Evolutionary conservation across 2,113 vertebrate genomes (phyloP).

Genomic region (Nibea coibor): DNA sequence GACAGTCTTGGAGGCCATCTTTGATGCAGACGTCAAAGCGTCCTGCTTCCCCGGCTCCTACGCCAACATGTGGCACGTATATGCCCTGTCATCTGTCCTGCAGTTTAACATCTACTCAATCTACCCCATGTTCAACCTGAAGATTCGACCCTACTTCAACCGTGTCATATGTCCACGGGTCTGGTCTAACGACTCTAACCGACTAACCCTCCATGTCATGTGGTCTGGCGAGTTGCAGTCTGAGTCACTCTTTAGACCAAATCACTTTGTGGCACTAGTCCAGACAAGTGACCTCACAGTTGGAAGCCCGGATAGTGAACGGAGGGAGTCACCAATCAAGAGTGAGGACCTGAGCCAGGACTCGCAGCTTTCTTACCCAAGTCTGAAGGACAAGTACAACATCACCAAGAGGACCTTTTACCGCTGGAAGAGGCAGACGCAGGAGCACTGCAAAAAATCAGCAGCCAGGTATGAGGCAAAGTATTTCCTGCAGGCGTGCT

Average conservation of each 20-base stretch:
- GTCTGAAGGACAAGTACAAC: constrained; percentile 89
- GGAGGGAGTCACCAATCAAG: constrained; percentile 73
- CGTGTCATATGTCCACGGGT: constrained; percentile 91
- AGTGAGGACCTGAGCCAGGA: constrained; percentile 85
- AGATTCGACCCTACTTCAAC: constrained; percentile 95
- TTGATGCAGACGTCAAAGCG: constrained; percentile 94
- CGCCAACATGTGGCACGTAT: constrained; percentile 97
- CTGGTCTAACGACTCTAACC: constrained; percentile 69
- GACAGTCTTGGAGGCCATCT: constrained; percentile 93
- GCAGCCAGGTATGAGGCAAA: constrained; percentile 93
- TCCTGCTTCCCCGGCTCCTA: constrained; percentile 94
- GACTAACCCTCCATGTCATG: constrained; percentile 92
- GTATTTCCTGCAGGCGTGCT: constrained; percentile 92
- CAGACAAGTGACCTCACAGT: constrained; percentile 80
- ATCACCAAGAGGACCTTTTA: constrained; percentile 97
- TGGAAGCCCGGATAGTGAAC: constrained; percentile 57
- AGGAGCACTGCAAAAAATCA: constrained; percentile 90
- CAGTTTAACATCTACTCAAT: constrained; percentile 94
- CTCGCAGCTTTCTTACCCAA: constrained; percentile 87
- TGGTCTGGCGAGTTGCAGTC: constrained; percentile 92
- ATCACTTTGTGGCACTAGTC: constrained; percentile 92
- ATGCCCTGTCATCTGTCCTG: constrained; percentile 91
- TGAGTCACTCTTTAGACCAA: constrained; percentile 87
- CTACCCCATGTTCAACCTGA: constrained; percentile 96
- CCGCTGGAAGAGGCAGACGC: constrained; percentile 93